These are phyloP conservation scores for Cyclopterus lumpus DNA, from an alignment of 2,797 vertebrate species.

Conservation along the genomic window DNA sequence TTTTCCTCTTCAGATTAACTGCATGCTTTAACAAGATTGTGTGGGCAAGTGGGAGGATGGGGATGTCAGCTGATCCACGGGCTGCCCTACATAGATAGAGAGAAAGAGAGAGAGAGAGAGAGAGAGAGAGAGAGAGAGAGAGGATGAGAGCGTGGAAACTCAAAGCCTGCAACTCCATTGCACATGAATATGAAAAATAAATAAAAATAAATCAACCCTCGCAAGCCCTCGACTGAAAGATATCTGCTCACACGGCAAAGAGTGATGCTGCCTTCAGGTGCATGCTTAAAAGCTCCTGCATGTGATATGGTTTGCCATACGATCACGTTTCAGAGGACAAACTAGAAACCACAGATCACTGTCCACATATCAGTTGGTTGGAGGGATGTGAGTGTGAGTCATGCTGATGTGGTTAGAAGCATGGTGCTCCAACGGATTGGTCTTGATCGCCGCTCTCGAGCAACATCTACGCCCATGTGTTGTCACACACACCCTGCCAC, in stretches of 20 bases:
- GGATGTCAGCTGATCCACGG: constrained; percentile 84
- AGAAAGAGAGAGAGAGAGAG: constrained; percentile 63
- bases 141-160: constrained; percentile 59
- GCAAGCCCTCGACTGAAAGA: constrained; percentile 30
- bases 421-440: neutral
- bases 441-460: constrained; percentile 9
- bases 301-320: constrained; percentile 16
- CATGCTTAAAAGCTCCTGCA: constrained; percentile 10
- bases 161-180: constrained; percentile 57
- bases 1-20: constrained; percentile 82
- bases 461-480: neutral
- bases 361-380: constrained; percentile 45
- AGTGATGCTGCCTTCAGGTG: constrained; percentile 37
- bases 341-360: constrained; percentile 30
- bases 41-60: constrained; percentile 84
- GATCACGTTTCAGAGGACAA: constrained; percentile 31
- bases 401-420: constrained; percentile 10
- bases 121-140: constrained; percentile 64
- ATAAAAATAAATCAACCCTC: constrained; percentile 13
- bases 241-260: constrained; percentile 36
- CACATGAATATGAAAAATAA: constrained; percentile 40
- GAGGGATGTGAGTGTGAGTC: constrained; percentile 40
- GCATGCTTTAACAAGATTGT: constrained; percentile 86
- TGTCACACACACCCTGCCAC: neutral
- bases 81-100: constrained; percentile 84